Conservation (phyloP, 1,140 invertebrate species). For the Drosophila lacteicornis region DNA sequence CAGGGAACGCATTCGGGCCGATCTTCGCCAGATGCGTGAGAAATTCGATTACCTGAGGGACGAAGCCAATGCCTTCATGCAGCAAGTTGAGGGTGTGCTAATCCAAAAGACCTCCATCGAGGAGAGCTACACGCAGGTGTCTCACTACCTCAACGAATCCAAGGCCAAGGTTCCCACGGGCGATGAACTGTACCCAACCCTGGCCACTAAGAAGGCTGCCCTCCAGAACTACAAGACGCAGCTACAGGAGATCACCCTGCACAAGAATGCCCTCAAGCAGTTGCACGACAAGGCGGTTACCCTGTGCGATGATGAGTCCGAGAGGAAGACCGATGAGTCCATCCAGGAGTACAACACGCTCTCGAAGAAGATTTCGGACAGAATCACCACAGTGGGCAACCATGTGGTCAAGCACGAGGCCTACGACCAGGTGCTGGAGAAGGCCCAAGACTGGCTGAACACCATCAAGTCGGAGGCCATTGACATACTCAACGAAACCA, state of each 20-base stretch:
- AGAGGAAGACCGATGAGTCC: conserved; percentile 89
- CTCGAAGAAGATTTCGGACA: conserved; percentile 88
- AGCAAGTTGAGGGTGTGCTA: conserved; percentile 93
- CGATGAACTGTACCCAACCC: conserved; percentile 89
- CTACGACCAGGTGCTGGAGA: conserved; percentile 91
- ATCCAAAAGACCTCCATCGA: conserved; percentile 96
- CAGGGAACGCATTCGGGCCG: conserved; percentile 92
- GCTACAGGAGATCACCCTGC: conserved; percentile 92
- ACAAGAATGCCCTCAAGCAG: conserved; percentile 91
- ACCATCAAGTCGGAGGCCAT: conserved; percentile 89
- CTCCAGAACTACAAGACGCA: conserved; percentile 91
- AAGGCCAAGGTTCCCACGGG: conserved; percentile 89
- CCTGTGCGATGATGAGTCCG: conserved; percentile 91
- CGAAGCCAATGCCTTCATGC: conserved; percentile 92
- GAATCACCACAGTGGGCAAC: conserved; percentile 89
- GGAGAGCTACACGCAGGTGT: conserved; percentile 93
- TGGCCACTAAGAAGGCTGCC: conserved; percentile 94
- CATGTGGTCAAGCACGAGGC: conserved; percentile 93
- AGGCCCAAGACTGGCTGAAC: conserved; percentile 88
- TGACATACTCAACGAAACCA: conserved; percentile 90
- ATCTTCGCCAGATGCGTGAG: conserved; percentile 92
- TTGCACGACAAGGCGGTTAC: conserved; percentile 90
- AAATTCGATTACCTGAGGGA: conserved; percentile 94
- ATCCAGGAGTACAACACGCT: conserved; percentile 90
- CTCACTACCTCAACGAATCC: conserved; percentile 92